Evolutionary conservation across 2,113 vertebrate species (phyloP).

Genomic region (Hemiprocne comata): DNA sequence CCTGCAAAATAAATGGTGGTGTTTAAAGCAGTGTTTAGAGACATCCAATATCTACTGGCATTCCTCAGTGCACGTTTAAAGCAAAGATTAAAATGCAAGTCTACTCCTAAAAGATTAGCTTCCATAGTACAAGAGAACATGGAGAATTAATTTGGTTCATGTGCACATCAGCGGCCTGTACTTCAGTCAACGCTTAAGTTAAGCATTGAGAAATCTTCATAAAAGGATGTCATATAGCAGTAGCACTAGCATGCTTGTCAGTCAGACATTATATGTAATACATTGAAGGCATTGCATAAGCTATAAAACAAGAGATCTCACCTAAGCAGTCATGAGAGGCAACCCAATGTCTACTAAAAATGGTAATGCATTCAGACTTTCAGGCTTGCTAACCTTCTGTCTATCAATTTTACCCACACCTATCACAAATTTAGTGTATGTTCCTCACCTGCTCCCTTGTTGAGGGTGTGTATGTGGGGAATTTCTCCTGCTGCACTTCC

Average conservation of each 20-base stretch:
- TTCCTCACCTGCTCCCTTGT: neutral
- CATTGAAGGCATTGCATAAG: neutral
- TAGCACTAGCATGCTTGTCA: neutral
- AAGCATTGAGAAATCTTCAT: neutral
- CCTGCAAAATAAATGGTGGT: neutral
- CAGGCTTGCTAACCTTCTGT: neutral
- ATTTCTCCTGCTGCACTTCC: neutral
- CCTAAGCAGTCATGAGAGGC: neutral
- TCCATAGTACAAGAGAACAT: fast-evolving
- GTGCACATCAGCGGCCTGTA: neutral
- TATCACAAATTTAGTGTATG: neutral
- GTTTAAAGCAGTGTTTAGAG: neutral
- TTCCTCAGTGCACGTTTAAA: neutral
- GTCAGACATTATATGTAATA: neutral
- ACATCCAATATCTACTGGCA: neutral
- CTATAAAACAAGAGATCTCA: neutral
- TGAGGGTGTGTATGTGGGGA: neutral
- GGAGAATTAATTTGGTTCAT: neutral
- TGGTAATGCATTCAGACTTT: neutral
- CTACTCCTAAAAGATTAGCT: neutral
- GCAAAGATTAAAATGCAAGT: neutral
- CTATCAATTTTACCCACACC: neutral
- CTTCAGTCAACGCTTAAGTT: neutral
- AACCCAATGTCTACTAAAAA: neutral
- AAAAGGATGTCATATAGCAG: neutral